Conservation (phyloP, 2,888 invertebrate species). For the Stenurella melanura region DNA sequence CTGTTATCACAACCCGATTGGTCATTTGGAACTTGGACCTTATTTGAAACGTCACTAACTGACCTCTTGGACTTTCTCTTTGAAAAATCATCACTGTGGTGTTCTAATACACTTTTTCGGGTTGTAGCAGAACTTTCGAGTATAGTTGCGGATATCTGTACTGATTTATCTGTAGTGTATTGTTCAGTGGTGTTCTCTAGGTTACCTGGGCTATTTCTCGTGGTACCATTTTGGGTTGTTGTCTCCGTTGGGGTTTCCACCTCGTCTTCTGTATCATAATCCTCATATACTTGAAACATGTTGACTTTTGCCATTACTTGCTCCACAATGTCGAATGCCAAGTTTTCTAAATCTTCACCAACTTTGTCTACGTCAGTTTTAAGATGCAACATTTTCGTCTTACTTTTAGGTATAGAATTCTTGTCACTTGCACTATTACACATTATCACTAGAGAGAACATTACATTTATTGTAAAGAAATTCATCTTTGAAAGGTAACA, state of each 20-base stretch:
- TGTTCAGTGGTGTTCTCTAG: constrained; percentile 25
- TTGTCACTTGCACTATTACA: constrained; percentile 11
- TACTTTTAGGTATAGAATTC: neutral
- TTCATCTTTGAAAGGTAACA: neutral
- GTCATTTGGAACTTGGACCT: no score
- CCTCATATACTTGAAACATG: neutral
- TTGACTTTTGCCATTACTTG: neutral
- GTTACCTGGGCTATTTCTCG: neutral
- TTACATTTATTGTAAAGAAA: neutral
- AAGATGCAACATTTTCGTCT: constrained; percentile 9
- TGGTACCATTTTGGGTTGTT: constrained; percentile 9
- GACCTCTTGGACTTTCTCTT: constrained; percentile 24
- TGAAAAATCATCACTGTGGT: neutral
- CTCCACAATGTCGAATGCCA: constrained; percentile 19
- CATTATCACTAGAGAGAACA: neutral
- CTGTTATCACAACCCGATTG: neutral
- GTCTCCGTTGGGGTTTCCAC: neutral
- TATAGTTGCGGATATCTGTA: neutral
- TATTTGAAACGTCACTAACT: neutral
- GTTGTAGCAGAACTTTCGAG: neutral
- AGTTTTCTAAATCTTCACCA: constrained; percentile 9
- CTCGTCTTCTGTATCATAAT: constrained; percentile 18
- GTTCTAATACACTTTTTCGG: neutral
- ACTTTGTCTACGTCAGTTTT: constrained; percentile 24
- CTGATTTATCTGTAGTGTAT: constrained; percentile 15